phyloP scores from a whole-genome alignment of 2,113 vertebrate genomes.

The Myodes glareolus region DNA sequence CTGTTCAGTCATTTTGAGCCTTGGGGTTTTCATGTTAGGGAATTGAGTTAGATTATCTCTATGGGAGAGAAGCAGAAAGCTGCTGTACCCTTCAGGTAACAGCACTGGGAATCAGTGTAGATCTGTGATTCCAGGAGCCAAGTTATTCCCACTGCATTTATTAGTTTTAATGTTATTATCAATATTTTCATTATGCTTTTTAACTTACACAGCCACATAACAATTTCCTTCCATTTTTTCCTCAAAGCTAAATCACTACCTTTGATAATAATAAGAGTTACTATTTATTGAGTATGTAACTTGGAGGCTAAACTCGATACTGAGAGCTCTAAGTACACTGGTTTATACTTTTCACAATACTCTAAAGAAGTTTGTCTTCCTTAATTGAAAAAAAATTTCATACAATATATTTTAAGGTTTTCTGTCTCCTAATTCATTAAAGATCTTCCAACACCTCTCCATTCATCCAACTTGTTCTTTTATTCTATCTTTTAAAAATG shows the following conservation, averaged over 20 bases:
- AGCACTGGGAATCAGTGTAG: not conserved
- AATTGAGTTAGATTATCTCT: not conserved
- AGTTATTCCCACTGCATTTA: not conserved
- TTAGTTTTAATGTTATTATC: not conserved
- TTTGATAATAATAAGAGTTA: not conserved
- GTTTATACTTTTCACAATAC: not conserved
- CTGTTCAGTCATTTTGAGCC: not conserved
- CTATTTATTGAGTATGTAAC: not conserved
- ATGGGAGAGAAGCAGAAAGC: not conserved
- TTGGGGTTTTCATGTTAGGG: not conserved
- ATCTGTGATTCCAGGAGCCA: not conserved
- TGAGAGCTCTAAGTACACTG: not conserved
- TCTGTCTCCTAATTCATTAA: not conserved
- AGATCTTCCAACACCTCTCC: too few species aligned
- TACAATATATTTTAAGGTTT: not conserved
- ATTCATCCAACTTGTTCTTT: not conserved
- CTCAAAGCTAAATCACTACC: not conserved
- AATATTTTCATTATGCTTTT: not conserved
- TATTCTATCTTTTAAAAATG: not conserved
- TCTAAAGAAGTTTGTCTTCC: not conserved
- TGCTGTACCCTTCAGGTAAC: not conserved
- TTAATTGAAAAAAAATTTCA: not conserved
- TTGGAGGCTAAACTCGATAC: not conserved
- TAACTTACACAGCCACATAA: not conserved
- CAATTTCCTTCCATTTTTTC: not conserved